Evolutionary conservation across 2,113 vertebrate genomes (phyloP), one percentile per base, ranked within the genome.

Genomic region (Echinops telfairi): DNA sequence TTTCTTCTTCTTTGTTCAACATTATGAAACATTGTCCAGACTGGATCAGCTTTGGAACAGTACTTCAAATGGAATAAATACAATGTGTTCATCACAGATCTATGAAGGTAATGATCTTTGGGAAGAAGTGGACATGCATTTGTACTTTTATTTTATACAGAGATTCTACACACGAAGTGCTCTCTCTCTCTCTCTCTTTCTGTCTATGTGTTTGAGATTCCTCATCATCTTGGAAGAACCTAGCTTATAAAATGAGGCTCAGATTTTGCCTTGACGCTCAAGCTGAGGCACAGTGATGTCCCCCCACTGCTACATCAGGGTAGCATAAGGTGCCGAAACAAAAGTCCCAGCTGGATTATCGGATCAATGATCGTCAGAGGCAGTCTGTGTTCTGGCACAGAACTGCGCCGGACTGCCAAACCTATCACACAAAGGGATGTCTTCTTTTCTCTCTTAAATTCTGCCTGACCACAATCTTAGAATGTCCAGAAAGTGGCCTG

Each of bases 361-460:
- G 58, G 60, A 83, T 70, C 27, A 94, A 47, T 83, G 90, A 58
- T 79, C 36, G 17, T 40, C 60, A 80, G 84, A 70, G 47, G 38
- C 64, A 43, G 66, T 70, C 88, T 95, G 76, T 70, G 9, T 23
- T 9, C 62, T 83, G 82, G 92, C 17, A 14, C 1, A 29, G 14
- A 79, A 20, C 31, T 47, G 76, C 11, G 19, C 9, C 6, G 19
- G 57, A 0, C 38, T 86, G 81, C 68, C 91, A 92, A 92, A 77
- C 16, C 77, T 77, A 66, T 57, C 77, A 71, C 79, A 86, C 79
- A 86, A 85, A 94, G 36, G 7, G 15, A 86, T 33, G 36, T 7
- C 31, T 87, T 85, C 33, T 2, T 7, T 81, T 84, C 17, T 71
- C 5, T 53, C 31, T 80, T 19, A 15, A 57, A n/a, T 47, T 62